Evolutionary conservation across 2,797 vertebrate genomes (phyloP), one percentile per base, ranked within the genome.

Genomic region (Loriculus beryllinus): DNA sequence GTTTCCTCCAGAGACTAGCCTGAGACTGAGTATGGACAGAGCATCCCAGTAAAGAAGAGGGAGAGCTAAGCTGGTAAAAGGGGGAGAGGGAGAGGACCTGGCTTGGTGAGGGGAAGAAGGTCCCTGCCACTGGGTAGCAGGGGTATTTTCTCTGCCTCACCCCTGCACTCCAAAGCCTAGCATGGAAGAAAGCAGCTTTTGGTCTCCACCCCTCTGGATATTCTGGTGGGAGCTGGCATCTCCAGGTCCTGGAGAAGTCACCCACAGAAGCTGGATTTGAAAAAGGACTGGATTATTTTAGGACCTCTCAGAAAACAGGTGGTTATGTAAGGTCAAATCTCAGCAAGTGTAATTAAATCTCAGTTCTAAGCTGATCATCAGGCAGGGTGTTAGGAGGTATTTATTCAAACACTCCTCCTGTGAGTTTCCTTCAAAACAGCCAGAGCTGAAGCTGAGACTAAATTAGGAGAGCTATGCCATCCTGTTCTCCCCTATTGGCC

Each of bases 311-410:
- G 92, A 92, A 89, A 93, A 65, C 49, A 81, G 40, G 71, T 96
- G 92, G 83, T 94, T 96, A 95, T 64, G 26, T 86, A 93, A 95
- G 93, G 83, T 80, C 83, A 85, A 42, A 88, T 87, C 91, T 94
- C 82, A 80, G 42, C 69, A 87, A 86, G 69, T 95, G 92, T 89
- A 87, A 93, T 92, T 86, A 94, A 93, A 95, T 94, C 83, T 93
- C 78, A 92, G 28, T 62, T 83, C 60, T 96, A 96, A 96, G 86
- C 90, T 93, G 93, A 82, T 96, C 86, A 63, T n/a, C 52, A 70
- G 40, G n/a, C 40, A 92, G 92, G 64, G 90, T 82, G 88, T 95
- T 94, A 92, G 83, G 68, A 94, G 48, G 64, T 82, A 80, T 90
- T 96, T 95, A 87, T 77, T 69, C 64, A 82, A 88, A 40, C 78